Conservation (phyloP, 2,797 vertebrate genomes). For the Enteromius thamalakanensis region DNA sequence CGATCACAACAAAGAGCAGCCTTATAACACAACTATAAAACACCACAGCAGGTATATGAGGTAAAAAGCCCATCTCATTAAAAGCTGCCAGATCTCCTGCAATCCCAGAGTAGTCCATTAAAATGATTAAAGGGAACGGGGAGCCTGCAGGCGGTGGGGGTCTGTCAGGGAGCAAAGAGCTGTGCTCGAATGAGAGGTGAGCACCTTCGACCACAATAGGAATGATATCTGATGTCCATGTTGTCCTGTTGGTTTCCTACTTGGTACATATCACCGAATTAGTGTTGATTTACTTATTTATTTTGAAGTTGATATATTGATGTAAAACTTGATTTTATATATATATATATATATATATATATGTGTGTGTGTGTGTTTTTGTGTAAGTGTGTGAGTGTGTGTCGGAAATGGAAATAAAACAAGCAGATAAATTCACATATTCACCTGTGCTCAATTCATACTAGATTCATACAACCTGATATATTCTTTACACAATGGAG, state of each 20-base stretch:
- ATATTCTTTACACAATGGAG: too few species aligned
- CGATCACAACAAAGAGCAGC: conserved; percentile 44
- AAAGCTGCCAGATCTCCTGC: conserved; percentile 56
- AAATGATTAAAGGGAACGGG: conserved; percentile 61
- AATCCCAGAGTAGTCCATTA: conserved; percentile 61
- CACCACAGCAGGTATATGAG: conserved; percentile 61
- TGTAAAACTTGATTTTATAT: too few species aligned
- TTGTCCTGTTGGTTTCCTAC: not conserved
- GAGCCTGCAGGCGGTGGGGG: conserved; percentile 14
- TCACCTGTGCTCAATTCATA: too few species aligned
- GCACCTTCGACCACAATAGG: not conserved
- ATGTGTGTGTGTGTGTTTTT: too few species aligned
- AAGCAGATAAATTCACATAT: too few species aligned
- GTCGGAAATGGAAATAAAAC: too few species aligned
- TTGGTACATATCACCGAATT: not conserved
- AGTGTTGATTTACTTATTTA: not conserved
- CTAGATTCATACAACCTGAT: too few species aligned
- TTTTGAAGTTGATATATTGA: not conserved
- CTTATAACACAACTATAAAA: conserved; percentile 53
- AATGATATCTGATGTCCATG: not conserved
- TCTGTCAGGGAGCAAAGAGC: conserved; percentile 10
- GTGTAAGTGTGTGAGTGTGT: not conserved
- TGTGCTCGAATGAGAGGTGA: not conserved
- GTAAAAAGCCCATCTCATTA: conserved; percentile 61
- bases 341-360: too few species aligned